Conservation (phyloP, 2,113 vertebrate genomes). For the Mus musculus region GRCm39 chr16:65872001-65872500, state of each 20-base stretch:
- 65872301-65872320: neutral
- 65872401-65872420: constrained; percentile 22
- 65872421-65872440: neutral
- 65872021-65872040: neutral
- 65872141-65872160: too few relatives aligned
- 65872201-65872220: too few relatives aligned
- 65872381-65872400: neutral
- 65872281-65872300: neutral
- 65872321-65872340: neutral
- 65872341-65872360: neutral
- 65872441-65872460: neutral
- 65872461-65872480: neutral
- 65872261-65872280: neutral
- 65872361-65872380: neutral
- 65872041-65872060: neutral
- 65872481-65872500: neutral
- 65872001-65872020: neutral
- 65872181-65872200: too few relatives aligned
- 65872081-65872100: too few relatives aligned
- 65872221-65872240: too few relatives aligned
- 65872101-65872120: too few relatives aligned
- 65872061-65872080: too few relatives aligned
- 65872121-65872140: too few relatives aligned
- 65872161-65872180: too few relatives aligned
- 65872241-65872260: too few relatives aligned